Conservation (phyloP, 2,888 invertebrate species). For the Timema cristinae region DNA sequence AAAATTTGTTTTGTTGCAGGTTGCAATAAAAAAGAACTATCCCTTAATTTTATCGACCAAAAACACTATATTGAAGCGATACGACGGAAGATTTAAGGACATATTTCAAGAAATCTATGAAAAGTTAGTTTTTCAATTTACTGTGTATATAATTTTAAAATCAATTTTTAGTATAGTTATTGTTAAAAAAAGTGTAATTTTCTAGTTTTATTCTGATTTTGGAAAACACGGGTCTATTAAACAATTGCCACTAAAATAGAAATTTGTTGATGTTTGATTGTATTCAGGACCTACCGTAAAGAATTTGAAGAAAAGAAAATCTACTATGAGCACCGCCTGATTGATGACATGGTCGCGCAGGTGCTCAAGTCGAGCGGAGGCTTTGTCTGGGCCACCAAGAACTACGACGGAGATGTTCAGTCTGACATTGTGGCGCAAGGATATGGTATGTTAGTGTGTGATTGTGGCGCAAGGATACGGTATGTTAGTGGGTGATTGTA, state of each 20-base stretch:
- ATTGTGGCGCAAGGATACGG: conserved; percentile 72
- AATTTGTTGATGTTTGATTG: no score
- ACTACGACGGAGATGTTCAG: conserved; percentile 90
- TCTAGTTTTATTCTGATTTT: neutral
- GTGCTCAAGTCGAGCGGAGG: conserved; percentile 77
- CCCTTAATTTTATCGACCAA: conserved; percentile 88
- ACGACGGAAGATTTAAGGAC: conserved; percentile 89
- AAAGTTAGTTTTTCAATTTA: conserved; percentile 54
- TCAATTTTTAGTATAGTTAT: neutral
- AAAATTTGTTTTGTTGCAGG: conserved; percentile 44
- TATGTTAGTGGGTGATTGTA: conserved; percentile 67
- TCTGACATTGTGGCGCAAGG: conserved; percentile 81
- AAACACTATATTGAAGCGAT: conserved; percentile 84
- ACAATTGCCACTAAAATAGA: neutral
- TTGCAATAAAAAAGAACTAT: conserved; percentile 79
- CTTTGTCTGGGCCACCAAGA: conserved; percentile 91
- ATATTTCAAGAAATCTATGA: conserved; percentile 87
- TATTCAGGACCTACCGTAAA: conserved; percentile 65
- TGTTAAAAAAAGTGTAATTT: neutral
- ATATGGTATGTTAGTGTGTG: conserved; percentile 60
- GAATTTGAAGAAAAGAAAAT: conserved; percentile 72
- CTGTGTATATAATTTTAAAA: neutral
- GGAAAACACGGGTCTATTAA: neutral
- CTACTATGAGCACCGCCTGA: conserved; percentile 88
- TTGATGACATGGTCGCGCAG: conserved; percentile 91